Percentiles rank a stretch among this genome's conserved stretches.
Conservation (phyloP, 2,888 invertebrate species). For the Yponomeuta evonymella region DNA sequence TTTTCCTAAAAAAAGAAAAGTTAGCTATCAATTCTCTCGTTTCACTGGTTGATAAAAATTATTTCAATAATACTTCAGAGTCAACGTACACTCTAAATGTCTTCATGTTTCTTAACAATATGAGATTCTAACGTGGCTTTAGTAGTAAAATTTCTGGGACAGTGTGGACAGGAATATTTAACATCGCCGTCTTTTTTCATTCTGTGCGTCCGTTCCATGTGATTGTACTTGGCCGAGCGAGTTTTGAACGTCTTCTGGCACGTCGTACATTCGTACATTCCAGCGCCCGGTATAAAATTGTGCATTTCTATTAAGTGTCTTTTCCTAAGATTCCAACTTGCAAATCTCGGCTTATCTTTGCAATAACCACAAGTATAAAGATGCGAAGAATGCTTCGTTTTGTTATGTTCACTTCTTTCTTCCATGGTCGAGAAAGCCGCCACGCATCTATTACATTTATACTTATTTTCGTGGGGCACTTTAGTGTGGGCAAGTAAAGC, state of each 20-base stretch:
- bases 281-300: conserved; percentile 61
- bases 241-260: conserved; percentile 68
- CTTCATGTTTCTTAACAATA: conserved; percentile 72
- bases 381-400: conserved; percentile 58
- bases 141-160: conserved; percentile 67
- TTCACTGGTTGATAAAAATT: conserved; percentile 5
- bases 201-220: conserved; percentile 63
- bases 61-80: conserved; percentile 26
- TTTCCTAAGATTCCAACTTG: conserved; percentile 62
- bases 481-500: conserved; percentile 57
- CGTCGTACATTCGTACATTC: conserved; percentile 65
- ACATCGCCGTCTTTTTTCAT: conserved; percentile 64
- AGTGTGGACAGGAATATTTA: conserved; percentile 66
- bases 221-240: conserved; percentile 65
- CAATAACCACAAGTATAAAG: conserved; percentile 66
- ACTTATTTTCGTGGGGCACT: conserved; percentile 63
- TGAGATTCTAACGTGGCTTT: conserved; percentile 73
- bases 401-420: conserved; percentile 58
- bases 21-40: conserved; percentile 18
- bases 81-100: conserved; percentile 42
- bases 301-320: conserved; percentile 66
- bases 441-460: conserved; percentile 59
- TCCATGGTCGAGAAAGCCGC: conserved; percentile 61
- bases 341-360: conserved; percentile 63
- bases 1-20: conserved; percentile 70